Evolutionary conservation across 2,888 invertebrate species (phyloP), one percentile per base, ranked within the genome.

Genomic region (Altica lythri): DNA sequence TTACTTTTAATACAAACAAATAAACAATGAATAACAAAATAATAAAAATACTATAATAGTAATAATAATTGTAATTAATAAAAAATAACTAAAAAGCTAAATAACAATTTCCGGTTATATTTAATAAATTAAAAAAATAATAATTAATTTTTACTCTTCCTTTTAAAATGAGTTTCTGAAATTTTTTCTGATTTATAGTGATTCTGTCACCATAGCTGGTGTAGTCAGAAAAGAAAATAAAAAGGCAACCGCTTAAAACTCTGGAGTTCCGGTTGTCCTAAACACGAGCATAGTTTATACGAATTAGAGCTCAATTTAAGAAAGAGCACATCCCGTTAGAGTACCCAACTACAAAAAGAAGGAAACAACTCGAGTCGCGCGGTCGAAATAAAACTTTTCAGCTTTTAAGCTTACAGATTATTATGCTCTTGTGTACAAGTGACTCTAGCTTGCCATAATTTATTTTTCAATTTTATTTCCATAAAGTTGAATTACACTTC

Each of bases 221-320:
- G 2, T 5, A 34, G 34, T 9, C 14, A 16, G 14, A 34, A 12
- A 4, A 30, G 34, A 45, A 48, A 18, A 53, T 42, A 55, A 58
- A 49, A 58, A 53, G n/a, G n/a, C n/a, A n/a, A n/a, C n/a, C 52
- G 38, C 30, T 48, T 27, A 42, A 53, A 58, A 58, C 52, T 40
- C 52, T 14, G 42, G 30, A 50, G 53, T 53, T 56, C 57, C 57
- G 53, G 48, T 49, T 55, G 58, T 55, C 58, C 45, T 25, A 38
- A 48, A 46, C 54, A 58, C 44, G 49, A 49, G 45, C 46, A 49
- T 55, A 53, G 49, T 58, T 55, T 53, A 56, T 49, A 27, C 51
- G 60, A 53, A 57, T 60, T 57, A 52, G 49, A 51, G 48, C 50
- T 57, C 55, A 56, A 60, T 55, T 53, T 53, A 60, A 53, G 53